A percentile compares a stretch with the other conserved stretches of the same genome.
Evolutionary conservation across 2,797 vertebrate genomes (phyloP).

Genomic region (Leuciscus waleckii): DNA sequence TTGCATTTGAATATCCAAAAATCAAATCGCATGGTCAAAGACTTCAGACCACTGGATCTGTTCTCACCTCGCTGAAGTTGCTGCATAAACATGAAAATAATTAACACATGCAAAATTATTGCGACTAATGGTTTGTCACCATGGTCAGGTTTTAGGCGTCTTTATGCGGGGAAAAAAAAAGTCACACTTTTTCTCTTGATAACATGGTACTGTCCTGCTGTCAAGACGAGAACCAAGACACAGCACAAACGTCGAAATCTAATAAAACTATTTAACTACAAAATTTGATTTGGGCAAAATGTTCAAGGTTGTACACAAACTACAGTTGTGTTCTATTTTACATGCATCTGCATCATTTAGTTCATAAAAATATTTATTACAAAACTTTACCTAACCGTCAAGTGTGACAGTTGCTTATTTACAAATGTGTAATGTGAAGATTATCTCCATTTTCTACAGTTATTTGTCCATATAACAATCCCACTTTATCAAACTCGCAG

Average conservation of each 20-base stretch:
- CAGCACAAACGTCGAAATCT: slow-evolving; percentile 44
- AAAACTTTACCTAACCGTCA: background rate
- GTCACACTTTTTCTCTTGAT: slow-evolving; percentile 9
- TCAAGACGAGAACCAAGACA: slow-evolving; percentile 32
- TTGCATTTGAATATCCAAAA: slow-evolving; percentile 46
- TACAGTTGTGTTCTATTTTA: slow-evolving; percentile 21
- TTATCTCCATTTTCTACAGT: background rate
- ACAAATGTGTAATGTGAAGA: slow-evolving; percentile 13
- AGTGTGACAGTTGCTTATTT: slow-evolving; percentile 32
- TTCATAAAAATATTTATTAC: slow-evolving; percentile 52
- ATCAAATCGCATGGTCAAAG: background rate
- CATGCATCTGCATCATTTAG: slow-evolving; percentile 23
- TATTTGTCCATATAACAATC: slow-evolving; percentile 10
- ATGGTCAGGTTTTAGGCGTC: background rate
- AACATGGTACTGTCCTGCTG: background rate
- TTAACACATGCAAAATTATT: slow-evolving; percentile 29
- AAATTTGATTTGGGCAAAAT: slow-evolving; percentile 32
- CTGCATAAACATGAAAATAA: slow-evolving; percentile 6
- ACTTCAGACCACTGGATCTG: background rate
- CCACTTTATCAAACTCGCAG: slow-evolving; percentile 13
- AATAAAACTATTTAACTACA: slow-evolving; percentile 42
- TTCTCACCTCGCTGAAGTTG: background rate
- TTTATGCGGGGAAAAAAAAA: background rate
- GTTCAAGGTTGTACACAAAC: slow-evolving; percentile 29
- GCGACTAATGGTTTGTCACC: background rate